Conservation (phyloP, 2,797 vertebrate genomes). For the Orientallactaga sibirica region DNA sequence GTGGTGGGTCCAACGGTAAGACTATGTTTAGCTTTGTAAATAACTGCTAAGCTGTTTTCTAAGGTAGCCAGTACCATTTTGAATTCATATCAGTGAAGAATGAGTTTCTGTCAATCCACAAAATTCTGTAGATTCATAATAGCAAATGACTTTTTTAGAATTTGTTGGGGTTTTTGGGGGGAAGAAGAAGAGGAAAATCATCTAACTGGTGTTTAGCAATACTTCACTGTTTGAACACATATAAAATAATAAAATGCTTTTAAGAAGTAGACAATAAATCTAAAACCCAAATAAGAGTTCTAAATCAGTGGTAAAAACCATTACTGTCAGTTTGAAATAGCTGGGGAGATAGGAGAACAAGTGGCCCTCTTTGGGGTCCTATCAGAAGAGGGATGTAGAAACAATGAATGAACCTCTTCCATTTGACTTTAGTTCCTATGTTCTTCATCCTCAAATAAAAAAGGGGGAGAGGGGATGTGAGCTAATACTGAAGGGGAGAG, state of each 20-base stretch:
- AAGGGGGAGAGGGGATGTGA: background rate
- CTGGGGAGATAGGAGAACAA: background rate
- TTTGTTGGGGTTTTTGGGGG: background rate
- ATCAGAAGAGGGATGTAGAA: background rate
- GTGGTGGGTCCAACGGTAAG: background rate
- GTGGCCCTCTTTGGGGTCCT: background rate
- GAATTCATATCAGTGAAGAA: background rate
- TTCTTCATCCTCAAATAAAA: slow-evolving; percentile 24
- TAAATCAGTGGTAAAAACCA: background rate
- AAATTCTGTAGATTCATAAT: background rate
- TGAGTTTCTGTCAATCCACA: background rate
- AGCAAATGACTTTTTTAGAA: background rate
- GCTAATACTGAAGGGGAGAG: background rate
- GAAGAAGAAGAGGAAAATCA: background rate
- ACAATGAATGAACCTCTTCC: background rate
- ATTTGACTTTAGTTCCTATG: background rate
- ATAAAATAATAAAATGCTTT: slow-evolving; percentile 28
- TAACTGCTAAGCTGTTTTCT: background rate
- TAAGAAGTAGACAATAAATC: background rate
- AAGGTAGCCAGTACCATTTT: background rate
- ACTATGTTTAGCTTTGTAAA: slow-evolving; percentile 1
- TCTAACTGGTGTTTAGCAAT: background rate
- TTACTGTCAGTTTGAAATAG: background rate
- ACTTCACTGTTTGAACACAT: background rate
- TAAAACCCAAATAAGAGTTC: slow-evolving; percentile 8